A percentile compares a stretch with the other conserved stretches of the same genome.
These are phyloP conservation scores for Callopanchax toddi DNA, from an alignment of 2,113 vertebrate genomes.

Conservation along the genomic window DNA sequence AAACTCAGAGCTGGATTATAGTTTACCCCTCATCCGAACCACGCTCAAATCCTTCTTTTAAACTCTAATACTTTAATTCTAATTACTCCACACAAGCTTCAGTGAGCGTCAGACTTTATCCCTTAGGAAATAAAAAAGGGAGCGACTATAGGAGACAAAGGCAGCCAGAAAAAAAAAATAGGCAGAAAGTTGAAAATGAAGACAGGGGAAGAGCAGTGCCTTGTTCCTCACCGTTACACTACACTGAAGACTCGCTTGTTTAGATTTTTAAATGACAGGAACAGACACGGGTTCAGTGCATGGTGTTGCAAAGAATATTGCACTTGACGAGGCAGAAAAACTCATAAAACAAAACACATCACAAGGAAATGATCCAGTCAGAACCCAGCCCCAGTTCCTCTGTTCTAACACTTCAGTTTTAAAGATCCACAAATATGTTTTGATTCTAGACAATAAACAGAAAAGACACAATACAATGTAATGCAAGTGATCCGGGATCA, in stretches of 20 bases:
- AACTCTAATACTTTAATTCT: conserved; percentile 74
- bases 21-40: conserved; percentile 62
- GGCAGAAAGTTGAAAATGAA: conserved; percentile 22
- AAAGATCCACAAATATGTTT: too few species aligned
- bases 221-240: too few species aligned
- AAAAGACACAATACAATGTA: too few species aligned
- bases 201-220: conserved; percentile 4
- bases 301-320: conserved; percentile 1
- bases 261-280: conserved; percentile 14
- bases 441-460: too few species aligned
- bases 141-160: conserved; percentile 33
- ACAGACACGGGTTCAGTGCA: conserved; percentile 5
- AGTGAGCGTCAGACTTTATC: conserved; percentile 58
- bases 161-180: conserved; percentile 11
- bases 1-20: conserved; percentile 63
- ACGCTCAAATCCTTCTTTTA: conserved; percentile 67
- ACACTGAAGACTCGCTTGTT: background rate
- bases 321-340: conserved; percentile 4
- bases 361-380: background rate
- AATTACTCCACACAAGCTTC: conserved; percentile 68
- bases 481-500: too few species aligned
- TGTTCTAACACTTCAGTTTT: too few species aligned
- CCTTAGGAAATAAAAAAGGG: conserved; percentile 25
- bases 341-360: background rate
- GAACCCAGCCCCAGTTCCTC: too few species aligned